These are phyloP conservation scores for Dendropsophus ebraccatus DNA, from an alignment of 2,113 vertebrate species.

Conservation along the genomic window DNA sequence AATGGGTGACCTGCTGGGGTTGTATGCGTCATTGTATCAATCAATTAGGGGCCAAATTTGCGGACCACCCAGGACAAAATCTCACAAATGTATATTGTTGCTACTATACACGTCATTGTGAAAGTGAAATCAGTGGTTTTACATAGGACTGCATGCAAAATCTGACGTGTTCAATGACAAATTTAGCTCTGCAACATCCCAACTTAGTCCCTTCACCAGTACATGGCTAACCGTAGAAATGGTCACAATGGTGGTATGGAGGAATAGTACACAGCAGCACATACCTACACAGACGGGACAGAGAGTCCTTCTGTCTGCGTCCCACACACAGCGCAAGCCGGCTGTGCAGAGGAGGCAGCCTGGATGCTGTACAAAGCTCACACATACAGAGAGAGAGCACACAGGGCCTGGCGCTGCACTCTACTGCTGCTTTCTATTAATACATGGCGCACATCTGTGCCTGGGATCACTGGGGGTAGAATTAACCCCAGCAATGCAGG, in stretches of 20 bases:
- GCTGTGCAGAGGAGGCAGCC: constrained; percentile 45
- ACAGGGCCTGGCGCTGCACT: constrained; percentile 1
- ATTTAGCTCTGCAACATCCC: not conserved
- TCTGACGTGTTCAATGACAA: not conserved
- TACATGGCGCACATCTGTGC: constrained; percentile 26
- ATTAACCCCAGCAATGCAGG: not conserved
- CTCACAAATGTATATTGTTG: too few species aligned
- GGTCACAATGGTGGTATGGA: not conserved
- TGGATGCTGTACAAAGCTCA: constrained; percentile 36
- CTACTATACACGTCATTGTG: too few species aligned
- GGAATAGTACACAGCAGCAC: not conserved
- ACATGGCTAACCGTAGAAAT: too few species aligned
- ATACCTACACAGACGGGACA: constrained; percentile 10
- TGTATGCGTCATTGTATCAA: not conserved
- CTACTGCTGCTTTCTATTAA: constrained; percentile 25
- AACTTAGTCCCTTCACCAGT: too few species aligned
- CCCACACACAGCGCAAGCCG: constrained; percentile 50
- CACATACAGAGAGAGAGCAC: not conserved
- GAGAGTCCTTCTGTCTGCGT: constrained; percentile 33
- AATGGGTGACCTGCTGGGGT: too few species aligned
- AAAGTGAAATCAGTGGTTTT: not conserved
- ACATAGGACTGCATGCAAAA: not conserved
- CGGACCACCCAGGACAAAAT: too few species aligned
- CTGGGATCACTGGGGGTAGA: not conserved
- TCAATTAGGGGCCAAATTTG: not conserved